Evolutionary conservation across 1,140 invertebrate genomes (phyloP), one percentile per base, ranked within the genome.

Genomic region (Antheraea pernyi): DNA sequence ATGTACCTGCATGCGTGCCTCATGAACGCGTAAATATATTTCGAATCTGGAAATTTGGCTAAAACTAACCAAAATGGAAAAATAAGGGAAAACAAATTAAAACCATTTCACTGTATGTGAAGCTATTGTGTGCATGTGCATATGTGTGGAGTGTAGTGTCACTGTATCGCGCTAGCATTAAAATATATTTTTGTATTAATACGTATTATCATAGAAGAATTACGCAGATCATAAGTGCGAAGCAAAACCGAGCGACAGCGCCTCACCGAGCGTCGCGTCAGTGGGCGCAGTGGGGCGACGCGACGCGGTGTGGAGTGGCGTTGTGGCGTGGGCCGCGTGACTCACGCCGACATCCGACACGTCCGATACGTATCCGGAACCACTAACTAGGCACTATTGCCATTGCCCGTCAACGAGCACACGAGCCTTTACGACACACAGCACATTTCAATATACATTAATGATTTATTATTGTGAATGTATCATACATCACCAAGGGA

Each of bases 291-390:
- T 53, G 46, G 46, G 8, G 39, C 39, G 39, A 42, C 67, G 68
- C 73, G 75, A 78, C 72, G 80, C 83, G 78, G 71, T 75, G 78
- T 70, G 74, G 70, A 67, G 60, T 75, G 74, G 81, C 87, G 89
- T 30, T 30, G 22, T 88, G 86, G 89, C 87, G 9, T 13, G 46
- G 85, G 89, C 87, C 87, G 81, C 82, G 78, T 91, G 89, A 91
- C 79, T 91, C 88, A 91, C 83, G 78, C 81, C 82, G 86, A 91
- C 86, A 91, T 90, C 88, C 88, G 88, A 91, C 89, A 91, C 89
- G 89, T 90, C 86, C 89, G 85, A 87, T 88, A 78, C 84, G 87
- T 91, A 91, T 90, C 89, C 89, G 89, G 89, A 91, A 90, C 85
- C 87, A 89, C 87, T 91, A 90, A 90, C 85, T 88, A 86, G 82